A percentile compares a stretch with the other conserved stretches of the same genome.
These are phyloP conservation scores for Eira barbara DNA, from an alignment of 2,113 vertebrate species.

Conservation along the genomic window DNA sequence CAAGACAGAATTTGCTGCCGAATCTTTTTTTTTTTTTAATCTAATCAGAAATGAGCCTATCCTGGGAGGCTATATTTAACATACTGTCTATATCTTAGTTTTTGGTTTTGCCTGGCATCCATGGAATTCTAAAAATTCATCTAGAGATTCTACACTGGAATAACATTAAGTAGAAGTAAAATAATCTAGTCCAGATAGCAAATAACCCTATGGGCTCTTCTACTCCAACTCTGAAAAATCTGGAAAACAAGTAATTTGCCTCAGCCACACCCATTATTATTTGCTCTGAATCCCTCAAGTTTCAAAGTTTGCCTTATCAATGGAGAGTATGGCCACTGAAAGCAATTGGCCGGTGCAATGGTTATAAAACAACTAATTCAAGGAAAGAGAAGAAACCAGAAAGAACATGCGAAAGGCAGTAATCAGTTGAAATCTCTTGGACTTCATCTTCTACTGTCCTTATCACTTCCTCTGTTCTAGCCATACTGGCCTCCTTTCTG, in stretches of 20 bases:
- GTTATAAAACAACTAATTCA: not conserved
- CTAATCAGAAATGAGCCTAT: not conserved
- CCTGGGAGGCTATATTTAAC: not conserved
- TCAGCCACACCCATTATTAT: not conserved
- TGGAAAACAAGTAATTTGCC: not conserved
- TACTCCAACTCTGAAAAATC: not conserved
- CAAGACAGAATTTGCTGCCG: not conserved
- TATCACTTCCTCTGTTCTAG: not conserved
- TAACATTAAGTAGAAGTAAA: not conserved
- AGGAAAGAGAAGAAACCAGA: not conserved
- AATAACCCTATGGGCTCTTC: not conserved
- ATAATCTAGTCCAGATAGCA: not conserved
- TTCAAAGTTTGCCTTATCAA: not conserved
- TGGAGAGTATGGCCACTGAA: not conserved
- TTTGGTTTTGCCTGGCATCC: not conserved
- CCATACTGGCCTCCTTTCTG: not conserved
- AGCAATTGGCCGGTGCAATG: not conserved
- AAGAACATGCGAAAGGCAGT: not conserved
- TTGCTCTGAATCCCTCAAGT: not conserved
- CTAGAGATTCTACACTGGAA: not conserved
- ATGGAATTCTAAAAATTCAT: not conserved
- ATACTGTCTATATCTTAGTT: not conserved
- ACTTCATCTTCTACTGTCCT: not conserved
- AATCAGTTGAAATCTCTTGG: not conserved
- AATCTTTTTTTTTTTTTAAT: not conserved